Evolutionary conservation across 2,888 invertebrate species (phyloP).

Genomic region (Drosophila kanekoi): DNA sequence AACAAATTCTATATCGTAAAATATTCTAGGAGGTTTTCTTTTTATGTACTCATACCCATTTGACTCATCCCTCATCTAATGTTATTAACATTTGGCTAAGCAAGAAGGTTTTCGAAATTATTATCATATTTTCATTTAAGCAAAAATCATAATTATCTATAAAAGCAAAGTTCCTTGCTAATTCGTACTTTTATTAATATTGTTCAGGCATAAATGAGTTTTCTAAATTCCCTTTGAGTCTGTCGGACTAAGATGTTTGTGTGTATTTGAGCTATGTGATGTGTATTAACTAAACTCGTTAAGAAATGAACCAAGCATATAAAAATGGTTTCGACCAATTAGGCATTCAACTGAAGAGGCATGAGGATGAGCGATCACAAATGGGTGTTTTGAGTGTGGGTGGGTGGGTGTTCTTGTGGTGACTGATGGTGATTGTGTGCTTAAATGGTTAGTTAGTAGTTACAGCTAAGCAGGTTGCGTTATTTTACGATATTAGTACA

Average conservation of each 20-base stretch:
- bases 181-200: too few species aligned
- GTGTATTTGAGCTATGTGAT: constrained; percentile 7
- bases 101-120: too few species aligned
- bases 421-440: constrained; percentile 10
- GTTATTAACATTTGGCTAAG: too few species aligned
- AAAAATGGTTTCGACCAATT: constrained; percentile 29
- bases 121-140: too few species aligned
- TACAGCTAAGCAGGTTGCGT: constrained; percentile 46
- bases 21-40: too few species aligned
- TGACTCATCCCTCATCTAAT: too few species aligned
- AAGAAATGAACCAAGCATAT: constrained; percentile 18
- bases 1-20: too few species aligned
- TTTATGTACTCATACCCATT: too few species aligned
- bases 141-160: too few species aligned
- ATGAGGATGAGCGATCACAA: constrained; percentile 54
- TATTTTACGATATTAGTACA: constrained; percentile 39
- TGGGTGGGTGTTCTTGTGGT: not conserved
- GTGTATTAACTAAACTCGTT: constrained; percentile 8
- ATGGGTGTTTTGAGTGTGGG: constrained; percentile 22
- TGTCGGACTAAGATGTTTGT: too few species aligned
- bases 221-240: not conserved
- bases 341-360: constrained; percentile 36
- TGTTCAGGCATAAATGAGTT: too few species aligned
- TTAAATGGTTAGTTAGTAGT: constrained; percentile 29
- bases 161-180: too few species aligned